phyloP scores from a whole-genome alignment of 2,113 vertebrate genomes.

The Tamias sibiricus region DNA sequence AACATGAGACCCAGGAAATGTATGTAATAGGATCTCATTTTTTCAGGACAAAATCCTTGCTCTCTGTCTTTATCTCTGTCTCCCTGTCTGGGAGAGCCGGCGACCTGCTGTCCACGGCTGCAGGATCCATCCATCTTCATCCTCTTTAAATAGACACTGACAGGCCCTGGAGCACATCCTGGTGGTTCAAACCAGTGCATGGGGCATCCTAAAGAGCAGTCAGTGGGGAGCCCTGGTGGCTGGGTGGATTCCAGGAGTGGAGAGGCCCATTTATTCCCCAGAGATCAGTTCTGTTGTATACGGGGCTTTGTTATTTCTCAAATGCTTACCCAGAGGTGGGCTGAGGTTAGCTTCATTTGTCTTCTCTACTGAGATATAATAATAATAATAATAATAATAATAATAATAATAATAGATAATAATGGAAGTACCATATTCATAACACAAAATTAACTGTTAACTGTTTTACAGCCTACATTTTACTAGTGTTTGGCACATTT shows the following conservation, averaged over 20 bases:
- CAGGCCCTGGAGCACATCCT: not conserved
- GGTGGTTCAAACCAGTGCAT: not conserved
- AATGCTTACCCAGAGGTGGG: not conserved
- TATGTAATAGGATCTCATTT: not conserved
- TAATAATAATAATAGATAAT: too few relatives aligned
- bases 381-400: too few relatives aligned
- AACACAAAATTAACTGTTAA: not conserved
- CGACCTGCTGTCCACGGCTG: accelerated
- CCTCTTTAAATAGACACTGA: not conserved
- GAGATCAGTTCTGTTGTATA: not conserved
- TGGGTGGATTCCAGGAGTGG: not conserved
- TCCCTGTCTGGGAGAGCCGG: not conserved
- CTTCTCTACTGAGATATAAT: not conserved
- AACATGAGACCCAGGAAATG: not conserved
- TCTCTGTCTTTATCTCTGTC: not conserved
- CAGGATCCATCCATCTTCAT: not conserved
- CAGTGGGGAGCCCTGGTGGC: not conserved
- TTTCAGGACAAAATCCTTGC: not conserved
- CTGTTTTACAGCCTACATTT: not conserved
- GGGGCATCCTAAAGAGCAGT: not conserved
- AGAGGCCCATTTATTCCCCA: not conserved
- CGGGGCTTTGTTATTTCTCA: not conserved
- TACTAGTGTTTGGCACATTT: not conserved
- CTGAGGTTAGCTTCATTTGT: not conserved
- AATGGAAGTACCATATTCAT: not conserved